These are phyloP conservation scores for Oegoconia quadripuncta DNA, from an alignment of 2,888 invertebrate genomes.

Conservation along the genomic window DNA sequence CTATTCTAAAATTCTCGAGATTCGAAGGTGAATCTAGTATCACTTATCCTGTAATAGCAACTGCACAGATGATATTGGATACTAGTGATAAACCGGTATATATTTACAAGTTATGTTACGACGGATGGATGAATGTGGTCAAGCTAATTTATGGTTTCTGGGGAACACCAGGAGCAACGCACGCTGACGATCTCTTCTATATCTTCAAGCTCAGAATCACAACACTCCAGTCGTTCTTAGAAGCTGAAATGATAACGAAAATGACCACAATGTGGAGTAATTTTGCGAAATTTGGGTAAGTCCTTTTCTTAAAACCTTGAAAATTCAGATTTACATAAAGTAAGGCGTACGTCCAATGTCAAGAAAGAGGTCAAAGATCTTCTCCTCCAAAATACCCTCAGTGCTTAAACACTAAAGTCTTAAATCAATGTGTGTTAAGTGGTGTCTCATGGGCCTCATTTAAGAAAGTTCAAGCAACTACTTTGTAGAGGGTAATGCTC, in stretches of 20 bases:
- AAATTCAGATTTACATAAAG: constrained; percentile 13
- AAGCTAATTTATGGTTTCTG: constrained; percentile 45
- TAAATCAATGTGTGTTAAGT: too few relatives aligned
- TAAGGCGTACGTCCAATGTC: too few relatives aligned
- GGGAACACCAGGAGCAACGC: constrained; percentile 55
- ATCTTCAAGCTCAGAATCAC: constrained; percentile 49
- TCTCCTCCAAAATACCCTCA: too few relatives aligned
- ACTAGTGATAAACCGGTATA: constrained; percentile 42
- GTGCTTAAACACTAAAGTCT: too few relatives aligned
- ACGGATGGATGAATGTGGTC: constrained; percentile 58
- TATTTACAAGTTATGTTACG: constrained; percentile 52
- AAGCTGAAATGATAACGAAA: constrained; percentile 41
- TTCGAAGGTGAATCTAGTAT: constrained; percentile 61
- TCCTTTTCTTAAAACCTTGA: constrained; percentile 16
- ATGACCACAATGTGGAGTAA: constrained; percentile 63
- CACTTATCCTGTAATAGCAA: constrained; percentile 47
- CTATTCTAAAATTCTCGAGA: constrained; percentile 45
- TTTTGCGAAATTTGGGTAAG: constrained; percentile 64
- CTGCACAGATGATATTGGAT: constrained; percentile 43
- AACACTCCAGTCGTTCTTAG: constrained; percentile 35
- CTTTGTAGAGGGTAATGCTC: too few relatives aligned
- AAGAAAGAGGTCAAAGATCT: too few relatives aligned
- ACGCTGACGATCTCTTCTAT: constrained; percentile 70
- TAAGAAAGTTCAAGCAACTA: too few relatives aligned
- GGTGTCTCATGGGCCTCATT: too few relatives aligned